A percentile compares a stretch with the other conserved stretches of the same genome.
These are phyloP conservation scores for Heliangelus exortis DNA, from an alignment of 2,797 vertebrate genomes.

Conservation along the genomic window DNA sequence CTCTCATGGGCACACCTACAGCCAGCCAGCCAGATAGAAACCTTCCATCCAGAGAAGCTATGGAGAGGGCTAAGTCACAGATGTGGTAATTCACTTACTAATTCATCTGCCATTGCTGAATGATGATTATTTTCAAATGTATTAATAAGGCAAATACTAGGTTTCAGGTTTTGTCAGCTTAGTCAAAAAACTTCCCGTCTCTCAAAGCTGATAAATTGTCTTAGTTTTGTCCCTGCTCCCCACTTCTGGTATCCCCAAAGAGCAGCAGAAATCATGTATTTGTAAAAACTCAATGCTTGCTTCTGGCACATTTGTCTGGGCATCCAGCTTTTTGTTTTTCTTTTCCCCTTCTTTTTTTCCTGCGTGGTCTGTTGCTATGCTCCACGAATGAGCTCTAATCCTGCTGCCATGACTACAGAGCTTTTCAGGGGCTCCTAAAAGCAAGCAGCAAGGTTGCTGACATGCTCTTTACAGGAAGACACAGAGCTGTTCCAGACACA, in stretches of 20 bases:
- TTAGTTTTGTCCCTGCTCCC: background rate
- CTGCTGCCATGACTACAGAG: conserved; percentile 66
- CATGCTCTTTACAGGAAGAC: conserved; percentile 29
- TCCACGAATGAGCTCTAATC: conserved; percentile 62
- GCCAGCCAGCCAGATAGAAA: background rate
- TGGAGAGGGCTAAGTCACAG: background rate
- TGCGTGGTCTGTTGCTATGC: conserved; percentile 44
- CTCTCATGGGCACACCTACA: background rate
- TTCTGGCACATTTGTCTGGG: conserved; percentile 46
- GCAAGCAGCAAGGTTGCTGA: conserved; percentile 53
- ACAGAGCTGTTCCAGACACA: conserved; percentile 8
- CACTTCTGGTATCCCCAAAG: conserved; percentile 11
- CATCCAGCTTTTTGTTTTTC: conserved; percentile 50
- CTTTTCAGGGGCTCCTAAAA: conserved; percentile 60
- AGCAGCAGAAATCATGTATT: conserved; percentile 9
- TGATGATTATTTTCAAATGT: background rate
- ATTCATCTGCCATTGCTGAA: background rate
- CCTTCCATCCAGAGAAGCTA: background rate
- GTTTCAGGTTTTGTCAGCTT: background rate
- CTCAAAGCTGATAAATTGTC: background rate
- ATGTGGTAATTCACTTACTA: background rate
- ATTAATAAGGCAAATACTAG: background rate
- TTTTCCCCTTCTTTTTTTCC: background rate
- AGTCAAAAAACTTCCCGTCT: background rate
- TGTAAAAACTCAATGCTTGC: conserved; percentile 24